Evolutionary conservation across 2,888 invertebrate species (phyloP).

Genomic region (Rhopalosiphum nymphaeae): DNA sequence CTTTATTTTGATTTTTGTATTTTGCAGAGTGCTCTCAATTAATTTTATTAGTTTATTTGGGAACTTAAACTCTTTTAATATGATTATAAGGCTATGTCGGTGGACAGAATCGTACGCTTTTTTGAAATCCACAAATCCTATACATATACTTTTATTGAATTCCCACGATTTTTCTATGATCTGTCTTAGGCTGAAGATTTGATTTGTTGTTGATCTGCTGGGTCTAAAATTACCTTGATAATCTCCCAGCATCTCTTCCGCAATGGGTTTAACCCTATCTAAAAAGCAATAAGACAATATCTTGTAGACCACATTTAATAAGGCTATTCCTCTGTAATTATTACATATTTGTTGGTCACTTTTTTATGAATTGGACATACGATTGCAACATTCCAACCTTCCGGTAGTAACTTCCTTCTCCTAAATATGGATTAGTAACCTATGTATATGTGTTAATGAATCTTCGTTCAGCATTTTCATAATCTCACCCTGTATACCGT

Average conservation of each 20-base stretch:
- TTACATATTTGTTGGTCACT: constrained; percentile 24
- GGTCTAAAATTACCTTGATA: too few species aligned
- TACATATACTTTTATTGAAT: constrained; percentile 28
- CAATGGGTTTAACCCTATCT: constrained; percentile 17
- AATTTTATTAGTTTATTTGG: too few species aligned
- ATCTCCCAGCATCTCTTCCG: too few species aligned
- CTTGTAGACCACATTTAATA: constrained; percentile 28
- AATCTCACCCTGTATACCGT: constrained; percentile 37
- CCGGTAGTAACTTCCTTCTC: constrained; percentile 15
- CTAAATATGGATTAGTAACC: constrained; percentile 7
- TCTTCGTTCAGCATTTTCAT: constrained; percentile 23
- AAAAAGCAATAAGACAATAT: constrained; percentile 34
- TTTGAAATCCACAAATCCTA: neutral
- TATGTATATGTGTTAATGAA: constrained; percentile 25
- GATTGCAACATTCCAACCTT: constrained; percentile 33
- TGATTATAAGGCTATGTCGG: neutral
- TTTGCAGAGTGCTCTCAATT: constrained; percentile 12
- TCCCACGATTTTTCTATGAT: constrained; percentile 27
- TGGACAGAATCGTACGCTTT: constrained; percentile 15
- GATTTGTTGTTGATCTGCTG: neutral
- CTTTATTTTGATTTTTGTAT: constrained; percentile 38
- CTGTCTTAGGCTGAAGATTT: constrained; percentile 18
- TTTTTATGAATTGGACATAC: constrained; percentile 22
- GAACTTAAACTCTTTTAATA: too few species aligned
- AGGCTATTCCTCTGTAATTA: constrained; percentile 30